Evolutionary conservation across 2,888 invertebrate genomes (phyloP), one percentile per base, ranked within the genome.

Genomic region (Melikaiella ostensackeni): DNA sequence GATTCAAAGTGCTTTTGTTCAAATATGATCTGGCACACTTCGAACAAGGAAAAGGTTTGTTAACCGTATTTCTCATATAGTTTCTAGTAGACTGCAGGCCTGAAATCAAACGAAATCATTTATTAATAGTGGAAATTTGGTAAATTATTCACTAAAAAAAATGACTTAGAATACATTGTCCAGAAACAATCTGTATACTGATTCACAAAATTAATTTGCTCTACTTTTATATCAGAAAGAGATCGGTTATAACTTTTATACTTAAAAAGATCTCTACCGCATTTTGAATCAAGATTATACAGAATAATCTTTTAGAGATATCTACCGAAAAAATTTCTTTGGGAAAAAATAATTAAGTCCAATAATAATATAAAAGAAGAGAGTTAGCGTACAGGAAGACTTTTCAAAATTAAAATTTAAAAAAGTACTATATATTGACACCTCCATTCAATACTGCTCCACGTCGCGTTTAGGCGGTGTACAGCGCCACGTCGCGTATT

Each of bases 1-100:
- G 89, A 75, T 88, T 88, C 75, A 92, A 84, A 78, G 96, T 96
- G 86, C 96, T 95, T 89, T 95, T 95, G 92, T 95, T 89, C 24
- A 84, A 83, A 77, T 91, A 91, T 27, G 87, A 86, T 78, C 86
- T 86, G 74, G 77, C 75, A 81, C 90, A 91, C 50, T 88, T 87
- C 77, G 81, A 83, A 30, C 82, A 82, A 27, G 81, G 81, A 73
- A 78, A 83, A 76, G 82, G 82, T 61, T 83, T 83, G 19, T 30
- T 50, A 55, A 33, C 50, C 33, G 5, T 70, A 33, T 55, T 27
- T 30, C 70, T 70, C 3, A 24, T 13, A 70, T 33, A 70, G 70
- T 70, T 70, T n/a, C 70, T 70, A 21, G 11, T 11, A 21, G 27
- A 6, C 24, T n/a, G 30, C 30, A n/a, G 30, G 50, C 50, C 70